A percentile compares a stretch with the other conserved stretches of the same genome.
phyloP scores from a whole-genome alignment of 2,113 vertebrate genomes.

The Paraplagusia blochii region DNA sequence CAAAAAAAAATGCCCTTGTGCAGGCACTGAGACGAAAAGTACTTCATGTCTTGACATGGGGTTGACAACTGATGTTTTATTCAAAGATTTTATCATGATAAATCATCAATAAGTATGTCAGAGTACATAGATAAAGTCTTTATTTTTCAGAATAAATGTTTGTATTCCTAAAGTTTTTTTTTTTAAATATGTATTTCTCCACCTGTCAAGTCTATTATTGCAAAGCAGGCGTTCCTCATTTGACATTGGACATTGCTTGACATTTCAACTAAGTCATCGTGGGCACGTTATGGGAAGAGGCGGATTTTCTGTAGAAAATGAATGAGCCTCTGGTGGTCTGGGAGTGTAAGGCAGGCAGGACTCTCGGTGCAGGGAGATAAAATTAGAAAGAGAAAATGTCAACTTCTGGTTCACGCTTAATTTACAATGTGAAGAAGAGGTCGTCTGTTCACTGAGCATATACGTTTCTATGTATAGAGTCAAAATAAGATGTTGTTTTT shows the following conservation, averaged over 20 bases:
- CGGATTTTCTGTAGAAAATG: slow-evolving; percentile 50
- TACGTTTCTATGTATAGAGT: not conserved
- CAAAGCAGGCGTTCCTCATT: slow-evolving; percentile 16
- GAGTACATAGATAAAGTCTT: too few relatives aligned
- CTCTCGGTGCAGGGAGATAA: slow-evolving; percentile 45
- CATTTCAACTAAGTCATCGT: slow-evolving; percentile 43
- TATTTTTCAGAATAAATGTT: not conserved
- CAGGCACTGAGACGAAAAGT: too few relatives aligned
- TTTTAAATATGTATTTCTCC: slow-evolving; percentile 19
- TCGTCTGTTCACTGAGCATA: slow-evolving; percentile 1
- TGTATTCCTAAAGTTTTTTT: not conserved
- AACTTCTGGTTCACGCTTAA: slow-evolving; percentile 54
- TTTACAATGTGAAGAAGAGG: slow-evolving; percentile 53
- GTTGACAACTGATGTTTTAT: too few relatives aligned
- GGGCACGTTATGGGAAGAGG: slow-evolving; percentile 43
- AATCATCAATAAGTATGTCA: slow-evolving; percentile 1
- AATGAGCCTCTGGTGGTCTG: slow-evolving; percentile 42
- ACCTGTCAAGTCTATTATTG: slow-evolving; percentile 35
- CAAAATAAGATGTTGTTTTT: too few relatives aligned
- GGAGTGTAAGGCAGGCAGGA: slow-evolving; percentile 34
- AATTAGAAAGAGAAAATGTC: slow-evolving; percentile 70
- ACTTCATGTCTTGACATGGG: too few relatives aligned
- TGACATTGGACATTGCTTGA: slow-evolving; percentile 9
- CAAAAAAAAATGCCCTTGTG: not conserved
- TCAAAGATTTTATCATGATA: too few relatives aligned